These are phyloP conservation scores for Campoplex nolae DNA, from an alignment of 2,888 invertebrate species.

Conservation along the genomic window DNA sequence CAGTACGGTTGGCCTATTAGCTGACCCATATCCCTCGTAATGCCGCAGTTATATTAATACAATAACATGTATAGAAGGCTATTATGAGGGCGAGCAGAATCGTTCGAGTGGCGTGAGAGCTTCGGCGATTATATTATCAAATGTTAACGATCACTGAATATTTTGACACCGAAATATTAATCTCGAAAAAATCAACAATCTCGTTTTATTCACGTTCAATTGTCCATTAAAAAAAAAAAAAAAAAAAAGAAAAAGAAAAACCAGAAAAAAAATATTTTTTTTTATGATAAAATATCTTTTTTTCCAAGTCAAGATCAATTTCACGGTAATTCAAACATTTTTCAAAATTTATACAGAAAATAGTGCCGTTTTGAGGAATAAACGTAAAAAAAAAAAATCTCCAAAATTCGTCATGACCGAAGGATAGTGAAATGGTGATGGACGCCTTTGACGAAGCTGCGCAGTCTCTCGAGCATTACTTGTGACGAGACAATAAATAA, in stretches of 20 bases:
- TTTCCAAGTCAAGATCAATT: not conserved
- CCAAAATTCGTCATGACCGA: too few relatives aligned
- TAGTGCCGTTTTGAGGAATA: too few relatives aligned
- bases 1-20: constrained; percentile 29
- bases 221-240: not conserved
- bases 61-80: constrained; percentile 5
- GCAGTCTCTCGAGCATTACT: not conserved
- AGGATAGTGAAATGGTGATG: not conserved
- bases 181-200: not conserved
- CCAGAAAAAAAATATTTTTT: too few relatives aligned
- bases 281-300: not conserved
- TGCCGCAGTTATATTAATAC: constrained; percentile 31
- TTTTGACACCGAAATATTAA: not conserved
- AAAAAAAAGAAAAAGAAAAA: not conserved
- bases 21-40: constrained; percentile 4
- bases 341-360: not conserved
- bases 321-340: not conserved
- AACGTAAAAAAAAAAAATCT: not conserved
- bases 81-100: constrained; percentile 13
- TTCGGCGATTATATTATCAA: constrained; percentile 22
- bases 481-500: not conserved
- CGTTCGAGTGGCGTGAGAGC: constrained; percentile 28
- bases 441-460: not conserved
- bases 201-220: not conserved
- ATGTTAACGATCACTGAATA: not conserved